Base-by-base conservation (phyloP, 2,888 invertebrate genomes). In the Hirtodrosophila duncani region DNA sequence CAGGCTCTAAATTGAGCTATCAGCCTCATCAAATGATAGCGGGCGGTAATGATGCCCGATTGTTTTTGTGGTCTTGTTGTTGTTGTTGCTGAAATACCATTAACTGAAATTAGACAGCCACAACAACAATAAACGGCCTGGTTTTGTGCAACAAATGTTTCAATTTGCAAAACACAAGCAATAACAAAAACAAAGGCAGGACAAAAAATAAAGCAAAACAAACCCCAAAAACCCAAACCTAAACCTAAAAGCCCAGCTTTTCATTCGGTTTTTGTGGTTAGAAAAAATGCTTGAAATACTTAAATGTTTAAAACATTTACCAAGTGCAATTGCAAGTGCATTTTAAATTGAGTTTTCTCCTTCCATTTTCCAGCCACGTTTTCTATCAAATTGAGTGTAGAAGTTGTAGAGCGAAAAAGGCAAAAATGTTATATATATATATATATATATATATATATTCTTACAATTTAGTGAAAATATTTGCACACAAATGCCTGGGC, bases 81-180 rank as follows among this genome's bases (percentile, higher is more conserved):
- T 38, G 7, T 24, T 27, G 31, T 34, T 49, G 29, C 10, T 34
- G 26, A 46, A 43, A 27, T 31, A 42, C 42, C 41, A 38, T 45
- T 61, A 33, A 61, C 34, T 46, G 57, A 43, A 62, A 44, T 62
- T 48, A 30, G 41, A 30, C 6, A 24, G 48, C 21, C 34, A n/a
- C 31, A 42, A 24, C n/a, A 24, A 24, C 24, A 24, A 9, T 8
- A n/a, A 16, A n/a, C n/a, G n/a, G n/a, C n/a, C n/a, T n/a, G n/a
- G n/a, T n/a, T n/a, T n/a, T n/a, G n/a, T n/a, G n/a, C n/a, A n/a
- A n/a, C n/a, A n/a, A n/a, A n/a, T n/a, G n/a, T n/a, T n/a, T n/a
- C 41, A 34, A 14, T n/a, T 26, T 26, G 23, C 43, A 33, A 24
- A 37, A 8, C 9, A 30, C 23, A 6, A 33, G n/a, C 21, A 21